Evolutionary conservation across 1,140 invertebrate genomes (phyloP).

Genomic region (Vanessa tameamea): DNA sequence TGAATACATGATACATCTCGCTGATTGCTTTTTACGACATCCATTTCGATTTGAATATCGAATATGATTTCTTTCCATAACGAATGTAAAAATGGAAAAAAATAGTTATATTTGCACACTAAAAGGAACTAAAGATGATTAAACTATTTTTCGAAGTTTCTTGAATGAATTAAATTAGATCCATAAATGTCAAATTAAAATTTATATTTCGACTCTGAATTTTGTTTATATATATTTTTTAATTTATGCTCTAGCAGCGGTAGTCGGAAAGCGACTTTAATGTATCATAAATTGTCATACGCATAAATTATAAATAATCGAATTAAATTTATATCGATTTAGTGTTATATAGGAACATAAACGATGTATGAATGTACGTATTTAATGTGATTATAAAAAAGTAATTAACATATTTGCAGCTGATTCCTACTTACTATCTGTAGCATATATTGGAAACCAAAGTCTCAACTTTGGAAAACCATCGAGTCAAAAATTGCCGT

Average conservation of each 20-base stretch:
- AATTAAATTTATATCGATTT: neutral
- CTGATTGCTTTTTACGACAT: slow-evolving; percentile 30
- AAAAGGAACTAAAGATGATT: too few species aligned
- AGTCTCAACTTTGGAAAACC: too few species aligned
- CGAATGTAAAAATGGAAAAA: neutral
- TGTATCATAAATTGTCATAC: neutral
- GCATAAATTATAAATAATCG: neutral
- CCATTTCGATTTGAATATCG: slow-evolving; percentile 9
- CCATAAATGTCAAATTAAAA: neutral
- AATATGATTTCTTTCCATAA: neutral
- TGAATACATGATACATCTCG: slow-evolving; percentile 33
- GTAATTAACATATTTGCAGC: too few species aligned
- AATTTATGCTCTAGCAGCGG: neutral
- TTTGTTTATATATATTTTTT: neutral
- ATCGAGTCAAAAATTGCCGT: too few species aligned
- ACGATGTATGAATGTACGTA: neutral
- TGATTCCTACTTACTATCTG: too few species aligned
- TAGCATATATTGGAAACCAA: too few species aligned
- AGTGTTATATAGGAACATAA: neutral
- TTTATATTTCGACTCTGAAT: neutral
- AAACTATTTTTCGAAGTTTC: too few species aligned
- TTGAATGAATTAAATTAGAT: too few species aligned
- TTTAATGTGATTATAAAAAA: too few species aligned
- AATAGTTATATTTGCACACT: too few species aligned
- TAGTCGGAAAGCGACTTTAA: neutral